These are phyloP conservation scores for Oceanodroma tethys DNA, from an alignment of 2,113 vertebrate genomes.

Conservation along the genomic window DNA sequence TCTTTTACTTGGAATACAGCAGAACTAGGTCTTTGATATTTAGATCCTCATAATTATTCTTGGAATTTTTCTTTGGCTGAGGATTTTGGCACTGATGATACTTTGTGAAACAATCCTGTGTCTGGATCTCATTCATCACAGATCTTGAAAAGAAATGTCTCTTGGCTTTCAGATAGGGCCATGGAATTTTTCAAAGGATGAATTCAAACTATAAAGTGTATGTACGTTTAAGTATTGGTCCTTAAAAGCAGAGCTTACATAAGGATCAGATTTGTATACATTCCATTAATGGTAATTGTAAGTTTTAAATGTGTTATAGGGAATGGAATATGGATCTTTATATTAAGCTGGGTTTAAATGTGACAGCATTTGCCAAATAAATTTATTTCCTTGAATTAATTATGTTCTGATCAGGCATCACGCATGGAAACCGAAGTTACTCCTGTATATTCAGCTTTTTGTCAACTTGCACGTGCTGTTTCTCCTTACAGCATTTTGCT, in stretches of 20 bases:
- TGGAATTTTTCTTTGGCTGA: conserved; percentile 47
- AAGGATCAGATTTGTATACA: not conserved
- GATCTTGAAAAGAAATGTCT: not conserved
- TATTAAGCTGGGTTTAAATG: not conserved
- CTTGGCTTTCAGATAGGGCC: not conserved
- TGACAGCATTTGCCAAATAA: not conserved
- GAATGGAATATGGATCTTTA: not conserved
- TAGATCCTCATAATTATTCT: not conserved
- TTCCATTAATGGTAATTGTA: not conserved
- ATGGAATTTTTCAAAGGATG: not conserved
- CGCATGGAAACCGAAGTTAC: not conserved
- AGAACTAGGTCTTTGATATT: not conserved
- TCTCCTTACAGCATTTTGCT: not conserved
- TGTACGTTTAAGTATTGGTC: not conserved
- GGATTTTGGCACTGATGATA: not conserved
- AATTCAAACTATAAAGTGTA: not conserved
- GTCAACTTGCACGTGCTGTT: not conserved
- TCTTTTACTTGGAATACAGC: not conserved
- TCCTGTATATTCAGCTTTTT: not conserved
- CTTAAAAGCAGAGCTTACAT: not conserved
- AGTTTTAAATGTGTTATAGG: not conserved
- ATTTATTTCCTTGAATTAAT: not conserved
- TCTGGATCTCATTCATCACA: conserved; percentile 32
- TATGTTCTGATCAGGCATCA: not conserved
- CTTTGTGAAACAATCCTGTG: not conserved